phyloP scores from a whole-genome alignment of 2,888 invertebrate genomes.

The Epinotia ramella region DNA sequence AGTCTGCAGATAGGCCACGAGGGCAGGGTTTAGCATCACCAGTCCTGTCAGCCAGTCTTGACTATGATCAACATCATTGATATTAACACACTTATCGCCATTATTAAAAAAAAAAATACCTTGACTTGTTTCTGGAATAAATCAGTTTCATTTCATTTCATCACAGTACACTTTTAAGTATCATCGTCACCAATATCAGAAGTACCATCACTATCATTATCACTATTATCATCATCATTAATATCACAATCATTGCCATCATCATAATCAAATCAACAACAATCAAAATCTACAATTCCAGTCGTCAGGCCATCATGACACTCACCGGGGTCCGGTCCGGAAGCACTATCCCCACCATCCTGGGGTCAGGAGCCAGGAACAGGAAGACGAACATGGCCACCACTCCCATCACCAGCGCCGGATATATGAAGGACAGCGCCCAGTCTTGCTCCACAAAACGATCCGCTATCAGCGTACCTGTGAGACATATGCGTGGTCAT shows the following conservation, averaged over 20 bases:
- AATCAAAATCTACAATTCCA: too few species aligned
- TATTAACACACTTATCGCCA: too few species aligned
- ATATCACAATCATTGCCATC: neutral
- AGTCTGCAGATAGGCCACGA: too few species aligned
- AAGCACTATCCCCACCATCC: slow-evolving; percentile 87
- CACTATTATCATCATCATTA: neutral
- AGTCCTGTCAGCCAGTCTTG: too few species aligned
- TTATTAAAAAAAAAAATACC: too few species aligned
- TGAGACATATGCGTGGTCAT: slow-evolving; percentile 32
- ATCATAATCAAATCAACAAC: neutral
- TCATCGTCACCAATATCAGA: too few species aligned
- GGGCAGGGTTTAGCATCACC: too few species aligned
- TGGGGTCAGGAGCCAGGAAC: slow-evolving; percentile 93
- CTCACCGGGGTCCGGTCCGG: slow-evolving; percentile 56
- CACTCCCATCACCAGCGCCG: slow-evolving; percentile 90
- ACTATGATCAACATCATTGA: too few species aligned
- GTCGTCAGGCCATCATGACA: neutral
- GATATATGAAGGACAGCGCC: slow-evolving; percentile 96
- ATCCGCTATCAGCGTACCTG: slow-evolving; percentile 93
- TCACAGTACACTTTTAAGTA: too few species aligned
- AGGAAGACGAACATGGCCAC: slow-evolving; percentile 91
- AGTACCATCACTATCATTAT: too few species aligned
- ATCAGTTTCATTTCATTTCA: too few species aligned
- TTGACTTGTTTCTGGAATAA: too few species aligned
- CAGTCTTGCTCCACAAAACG: slow-evolving; percentile 94